Base-by-base conservation (phyloP, 1,140 invertebrate species). In the Argopecten irradians region DNA sequence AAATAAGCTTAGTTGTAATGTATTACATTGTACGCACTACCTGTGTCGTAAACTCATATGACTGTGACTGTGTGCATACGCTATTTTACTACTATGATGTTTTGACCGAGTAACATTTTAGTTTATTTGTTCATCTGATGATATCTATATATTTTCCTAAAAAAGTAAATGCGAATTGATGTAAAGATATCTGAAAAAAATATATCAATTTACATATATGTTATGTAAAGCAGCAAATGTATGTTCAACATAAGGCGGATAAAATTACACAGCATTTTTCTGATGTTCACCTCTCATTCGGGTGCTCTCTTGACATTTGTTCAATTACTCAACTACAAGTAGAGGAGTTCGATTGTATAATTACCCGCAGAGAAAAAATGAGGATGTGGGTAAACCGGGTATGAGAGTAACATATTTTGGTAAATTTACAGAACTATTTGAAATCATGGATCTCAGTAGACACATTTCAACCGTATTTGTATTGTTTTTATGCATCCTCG, bases 41-140 rank as follows among this genome's bases (percentile, higher is more conserved):
- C n/a, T n/a, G n/a, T 71, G 55, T 71, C 55, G 55, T 71, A n/a
- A 71, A 28, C n/a, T 71, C 55, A 71, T n/a, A 71, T 71, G 55
- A 71, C 28, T 46, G 13, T 46, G 43, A 71, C 55, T 71, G n/a
- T 71, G 55, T 71, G 55, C n/a, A 16, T 22, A n/a, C n/a, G n/a
- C n/a, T 71, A 7, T 71, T 71, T 71, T 71, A 11, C 5, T 71
- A 71, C 55, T n/a, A 7, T 8, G 1, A 71, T 71, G 28, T 5
- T 28, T 71, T 16, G 13, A 28, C 55, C n/a, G 55, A 5, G 16
- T 55, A 28, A n/a, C n/a, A n/a, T n/a, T n/a, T n/a, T n/a, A n/a
- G n/a, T n/a, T n/a, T n/a, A n/a, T n/a, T n/a, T n/a, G n/a, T n/a
- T n/a, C n/a, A n/a, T n/a, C n/a, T n/a, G n/a, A n/a, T n/a, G n/a